Evolutionary conservation across 1,140 invertebrate species (phyloP).

Genomic region (Caerostris extrusa): DNA sequence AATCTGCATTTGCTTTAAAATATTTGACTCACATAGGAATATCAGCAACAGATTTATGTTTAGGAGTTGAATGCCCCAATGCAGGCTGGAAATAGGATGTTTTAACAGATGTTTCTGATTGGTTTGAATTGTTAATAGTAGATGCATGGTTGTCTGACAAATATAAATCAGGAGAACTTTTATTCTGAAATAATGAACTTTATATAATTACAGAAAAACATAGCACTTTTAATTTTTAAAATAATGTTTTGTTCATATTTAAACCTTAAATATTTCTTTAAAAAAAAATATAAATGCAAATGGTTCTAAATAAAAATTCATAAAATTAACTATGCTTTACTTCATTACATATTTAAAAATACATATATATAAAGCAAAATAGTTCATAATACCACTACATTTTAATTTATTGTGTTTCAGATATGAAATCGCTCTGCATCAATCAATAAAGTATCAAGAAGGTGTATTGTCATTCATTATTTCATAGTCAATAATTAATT

Average conservation of each 20-base stretch:
- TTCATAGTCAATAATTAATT: too few species aligned
- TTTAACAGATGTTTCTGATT: constrained; percentile 24
- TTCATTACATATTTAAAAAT: too few species aligned
- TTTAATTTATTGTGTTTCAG: too few species aligned
- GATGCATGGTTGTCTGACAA: constrained; percentile 2
- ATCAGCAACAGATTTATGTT: constrained; percentile 61
- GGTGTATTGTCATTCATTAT: too few species aligned
- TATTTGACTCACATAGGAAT: constrained; percentile 59
- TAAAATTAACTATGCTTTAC: too few species aligned
- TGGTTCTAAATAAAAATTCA: too few species aligned
- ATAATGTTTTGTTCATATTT: neutral
- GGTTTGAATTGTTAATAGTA: neutral
- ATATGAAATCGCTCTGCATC: too few species aligned
- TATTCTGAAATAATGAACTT: constrained; percentile 50
- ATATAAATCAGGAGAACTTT: neutral
- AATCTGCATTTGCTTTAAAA: neutral
- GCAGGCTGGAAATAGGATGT: constrained; percentile 5
- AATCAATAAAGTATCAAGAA: too few species aligned
- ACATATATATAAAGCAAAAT: too few species aligned
- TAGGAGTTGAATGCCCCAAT: constrained; percentile 12
- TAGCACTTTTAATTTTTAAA: neutral
- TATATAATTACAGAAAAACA: neutral
- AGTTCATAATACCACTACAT: too few species aligned
- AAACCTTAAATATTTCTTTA: neutral
- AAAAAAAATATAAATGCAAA: too few species aligned